A percentile compares a stretch with the other conserved stretches of the same genome.
Conservation (phyloP, 2,797 vertebrate species). For the Poecilia velifera region DNA sequence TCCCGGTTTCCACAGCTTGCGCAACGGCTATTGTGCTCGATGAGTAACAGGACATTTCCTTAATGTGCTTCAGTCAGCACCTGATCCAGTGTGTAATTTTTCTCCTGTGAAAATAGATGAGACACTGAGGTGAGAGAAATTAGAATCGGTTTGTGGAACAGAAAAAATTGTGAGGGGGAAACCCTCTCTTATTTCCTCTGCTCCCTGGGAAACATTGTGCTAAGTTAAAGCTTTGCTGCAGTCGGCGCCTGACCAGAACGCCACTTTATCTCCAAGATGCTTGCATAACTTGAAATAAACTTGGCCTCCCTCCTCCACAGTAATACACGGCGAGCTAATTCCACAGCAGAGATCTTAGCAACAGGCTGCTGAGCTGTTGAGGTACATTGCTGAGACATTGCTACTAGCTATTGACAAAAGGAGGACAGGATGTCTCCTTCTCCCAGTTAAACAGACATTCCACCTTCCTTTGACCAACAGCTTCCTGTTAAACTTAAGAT, state of each 20-base stretch:
- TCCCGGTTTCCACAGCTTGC: constrained; percentile 47
- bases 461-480: too few relatives aligned
- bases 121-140: constrained; percentile 36
- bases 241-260: constrained; percentile 66
- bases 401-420: not conserved
- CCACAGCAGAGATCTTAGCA: constrained; percentile 61
- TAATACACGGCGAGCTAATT: constrained; percentile 55
- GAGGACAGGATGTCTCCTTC: not conserved
- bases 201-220: constrained; percentile 54
- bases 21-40: constrained; percentile 61
- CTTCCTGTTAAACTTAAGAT: too few relatives aligned
- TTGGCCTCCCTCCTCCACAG: constrained; percentile 79
- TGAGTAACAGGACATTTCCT: constrained; percentile 64
- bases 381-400: constrained; percentile 1
- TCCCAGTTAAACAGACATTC: too few relatives aligned
- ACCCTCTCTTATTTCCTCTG: constrained; percentile 49
- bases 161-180: constrained; percentile 32
- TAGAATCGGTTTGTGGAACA: constrained; percentile 22
- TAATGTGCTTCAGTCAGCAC: constrained; percentile 67
- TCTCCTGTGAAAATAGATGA: constrained; percentile 42
- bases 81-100: constrained; percentile 51
- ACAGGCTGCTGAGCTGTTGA: constrained; percentile 70
- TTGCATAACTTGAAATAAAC: constrained; percentile 81
- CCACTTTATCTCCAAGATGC: constrained; percentile 73
- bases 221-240: constrained; percentile 58